Evolutionary conservation across 2,797 vertebrate genomes (phyloP), one percentile per base, ranked within the genome.

Genomic region (Amblyraja radiata): DNA sequence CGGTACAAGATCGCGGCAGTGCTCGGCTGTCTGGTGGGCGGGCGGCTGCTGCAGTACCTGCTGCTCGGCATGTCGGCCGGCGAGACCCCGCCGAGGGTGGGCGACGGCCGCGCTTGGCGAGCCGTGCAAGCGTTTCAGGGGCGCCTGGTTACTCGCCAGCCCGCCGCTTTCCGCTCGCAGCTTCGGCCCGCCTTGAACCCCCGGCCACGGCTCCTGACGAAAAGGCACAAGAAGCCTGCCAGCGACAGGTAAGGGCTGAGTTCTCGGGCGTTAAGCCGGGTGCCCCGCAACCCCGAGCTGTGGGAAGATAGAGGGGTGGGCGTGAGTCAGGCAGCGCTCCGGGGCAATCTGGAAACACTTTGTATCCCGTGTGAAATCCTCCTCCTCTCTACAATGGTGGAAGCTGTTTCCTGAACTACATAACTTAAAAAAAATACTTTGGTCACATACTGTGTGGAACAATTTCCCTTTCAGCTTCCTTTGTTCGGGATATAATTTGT

Each of bases 21-120:
- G 95, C 96, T 95, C 93, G 93, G 95, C 83, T 96, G 96, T 93
- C 95, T 97, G 90, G 68, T 11, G 46, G 97, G 96, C 97, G 95
- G 97, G 97, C 97, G 97, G 90, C 94, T 97, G 96, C 96, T 97
- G 96, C 94, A 97, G 93, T 97, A 97, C 96, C 97, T 97, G 95
- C 96, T 95, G 93, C 96, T 96, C 94, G 96, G 96, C 78, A 97
- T 96, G 93, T 94, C 94, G 93, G 96, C 95, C 94, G 96, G 96
- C 93, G 96, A 96, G 93, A 96, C 96, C 86, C 95, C 94, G 94
- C 84, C 95, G 92, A 95, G 86, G 94, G 94, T 95, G 96, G 96
- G 94, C 58, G 9, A 93, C 94, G 88, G 71, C 94, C 28, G 95
- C 95, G 93, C 95, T 94, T 93, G 93, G 94, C 8, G 94, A 94